Base-by-base conservation (phyloP, 2,888 invertebrate genomes). In the Sericinus montela region DNA sequence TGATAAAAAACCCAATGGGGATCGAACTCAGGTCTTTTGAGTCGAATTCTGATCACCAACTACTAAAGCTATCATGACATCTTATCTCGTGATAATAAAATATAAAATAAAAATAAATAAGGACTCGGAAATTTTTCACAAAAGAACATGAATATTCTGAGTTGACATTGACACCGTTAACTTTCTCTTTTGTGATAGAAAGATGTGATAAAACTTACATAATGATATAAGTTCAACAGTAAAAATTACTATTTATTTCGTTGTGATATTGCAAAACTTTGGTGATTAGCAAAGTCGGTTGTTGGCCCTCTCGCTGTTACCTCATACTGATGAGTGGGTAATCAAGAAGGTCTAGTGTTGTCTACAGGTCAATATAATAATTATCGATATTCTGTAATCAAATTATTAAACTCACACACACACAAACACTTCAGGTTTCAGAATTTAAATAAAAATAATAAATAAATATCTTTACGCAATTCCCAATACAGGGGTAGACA, bases 291-390 rank as follows among this genome's bases (percentile, higher is more conserved):
- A 62, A 62, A 72, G 64, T 66, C 56, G 57, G 58, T 56, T 59
- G 60, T 60, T 56, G 57, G 60, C 46, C 62, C 62, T 65, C 59
- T 56, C 56, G 55, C 48, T 62, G 61, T 75, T 75, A 72, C 75
- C 68, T 71, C 68, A 73, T 55, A 54, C 44, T 50, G 43, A 55
- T 51, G 43, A 45, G 38, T 46, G 51, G 45, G 53, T 51, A 41
- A 49, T 48, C 54, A 60, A 55, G 62, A 44, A 58, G 63, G 19
- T 44, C 11, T 55, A 56, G 57, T 55, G 55, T 36, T 56, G 59
- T 55, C 15, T 36, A 11, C 25, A 15, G 32, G 39, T 23, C 1
- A 1, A 29, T 15, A 9, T 25, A 25, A 1, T 6, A 25, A 1
- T 6, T 28, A 43, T 54, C 67, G 57, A 56, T n/a, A 19, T 19